phyloP scores from a whole-genome alignment of 1,140 invertebrate species.

The Aphelenchoides fujianensis region DNA sequence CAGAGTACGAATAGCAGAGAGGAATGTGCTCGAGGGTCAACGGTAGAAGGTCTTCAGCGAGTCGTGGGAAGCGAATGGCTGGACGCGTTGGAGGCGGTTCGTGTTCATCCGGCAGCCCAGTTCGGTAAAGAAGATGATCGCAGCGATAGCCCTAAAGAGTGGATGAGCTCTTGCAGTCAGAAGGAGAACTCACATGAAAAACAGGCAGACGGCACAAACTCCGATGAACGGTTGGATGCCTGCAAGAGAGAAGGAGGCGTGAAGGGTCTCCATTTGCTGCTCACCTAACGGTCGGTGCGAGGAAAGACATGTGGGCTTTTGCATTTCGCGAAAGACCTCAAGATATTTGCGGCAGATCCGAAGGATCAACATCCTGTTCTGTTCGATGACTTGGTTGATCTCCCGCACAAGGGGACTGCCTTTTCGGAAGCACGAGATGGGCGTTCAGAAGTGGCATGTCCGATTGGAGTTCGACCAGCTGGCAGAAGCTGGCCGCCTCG shows the following conservation, averaged over 20 bases:
- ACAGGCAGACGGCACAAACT: neutral
- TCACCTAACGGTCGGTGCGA: neutral
- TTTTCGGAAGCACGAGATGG: neutral
- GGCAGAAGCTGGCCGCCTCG: neutral
- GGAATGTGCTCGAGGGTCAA: neutral
- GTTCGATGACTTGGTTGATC: conserved; percentile 3
- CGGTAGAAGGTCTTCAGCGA: conserved; percentile 4
- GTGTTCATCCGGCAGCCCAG: neutral
- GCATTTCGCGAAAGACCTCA: neutral
- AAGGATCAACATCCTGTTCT: neutral
- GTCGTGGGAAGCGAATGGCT: neutral
- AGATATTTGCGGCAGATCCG: neutral
- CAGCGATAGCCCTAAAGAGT: neutral
- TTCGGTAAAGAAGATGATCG: neutral
- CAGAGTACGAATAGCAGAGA: neutral
- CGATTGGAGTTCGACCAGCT: neutral
- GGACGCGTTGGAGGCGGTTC: neutral
- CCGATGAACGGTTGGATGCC: conserved; percentile 1
- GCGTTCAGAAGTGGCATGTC: neutral
- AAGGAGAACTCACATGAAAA: no score
- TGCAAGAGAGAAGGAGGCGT: neutral
- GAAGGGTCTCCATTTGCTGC: neutral
- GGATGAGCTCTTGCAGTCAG: no score
- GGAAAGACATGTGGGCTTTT: neutral
- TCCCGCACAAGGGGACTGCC: neutral